These are phyloP conservation scores for Candoia aspera DNA, from an alignment of 2,113 vertebrate genomes.

Conservation along the genomic window DNA sequence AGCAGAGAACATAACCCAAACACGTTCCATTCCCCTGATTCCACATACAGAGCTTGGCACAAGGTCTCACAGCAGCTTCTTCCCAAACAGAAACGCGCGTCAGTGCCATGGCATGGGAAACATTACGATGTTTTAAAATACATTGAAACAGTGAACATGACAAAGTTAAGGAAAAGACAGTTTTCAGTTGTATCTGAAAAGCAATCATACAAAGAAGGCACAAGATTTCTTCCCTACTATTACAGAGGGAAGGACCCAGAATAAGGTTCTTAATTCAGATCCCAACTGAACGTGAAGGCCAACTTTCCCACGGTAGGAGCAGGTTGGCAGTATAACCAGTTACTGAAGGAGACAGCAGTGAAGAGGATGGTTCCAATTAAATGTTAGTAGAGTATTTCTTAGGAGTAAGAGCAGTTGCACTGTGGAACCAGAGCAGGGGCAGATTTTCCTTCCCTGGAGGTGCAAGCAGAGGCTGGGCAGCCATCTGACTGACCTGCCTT, in stretches of 20 bases:
- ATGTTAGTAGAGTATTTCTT: not conserved
- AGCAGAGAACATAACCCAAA: no score
- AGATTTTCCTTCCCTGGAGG: not conserved
- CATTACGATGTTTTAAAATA: no score
- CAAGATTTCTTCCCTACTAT: not conserved
- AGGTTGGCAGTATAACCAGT: not conserved
- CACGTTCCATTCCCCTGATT: no score
- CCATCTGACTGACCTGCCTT: not conserved
- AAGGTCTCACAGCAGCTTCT: no score
- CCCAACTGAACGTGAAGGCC: not conserved
- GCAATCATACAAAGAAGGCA: not conserved
- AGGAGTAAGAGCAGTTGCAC: not conserved
- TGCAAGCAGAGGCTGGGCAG: no score
- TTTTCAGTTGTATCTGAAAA: not conserved
- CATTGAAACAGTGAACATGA: no score
- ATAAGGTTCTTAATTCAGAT: not conserved
- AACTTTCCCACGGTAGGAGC: not conserved
- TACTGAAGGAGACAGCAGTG: not conserved
- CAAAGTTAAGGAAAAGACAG: no score
- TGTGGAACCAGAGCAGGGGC: not conserved
- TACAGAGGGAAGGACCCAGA: not conserved
- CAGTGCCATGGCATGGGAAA: no score
- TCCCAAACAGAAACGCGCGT: no score
- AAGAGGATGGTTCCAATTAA: not conserved
- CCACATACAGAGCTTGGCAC: no score